Evolutionary conservation across 2,888 invertebrate species (phyloP).

Genomic region (Zootermopsis nevadensis): DNA sequence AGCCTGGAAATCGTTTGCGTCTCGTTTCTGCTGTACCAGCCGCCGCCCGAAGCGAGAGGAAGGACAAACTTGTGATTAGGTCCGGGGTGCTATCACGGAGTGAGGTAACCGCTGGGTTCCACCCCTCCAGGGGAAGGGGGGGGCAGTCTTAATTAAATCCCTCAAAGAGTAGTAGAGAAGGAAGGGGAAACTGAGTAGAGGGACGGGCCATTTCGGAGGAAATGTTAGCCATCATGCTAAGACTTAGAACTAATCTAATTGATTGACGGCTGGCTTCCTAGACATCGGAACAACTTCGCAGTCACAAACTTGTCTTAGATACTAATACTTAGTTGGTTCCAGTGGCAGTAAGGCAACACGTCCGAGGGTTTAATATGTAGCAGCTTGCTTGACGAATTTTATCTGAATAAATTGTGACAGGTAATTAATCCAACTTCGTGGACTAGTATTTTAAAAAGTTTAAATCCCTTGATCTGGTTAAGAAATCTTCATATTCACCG

Average conservation of each 20-base stretch:
- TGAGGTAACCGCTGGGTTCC: slow-evolving; percentile 46
- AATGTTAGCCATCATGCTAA: slow-evolving; percentile 25
- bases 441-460: too few relatives aligned
- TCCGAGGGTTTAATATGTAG: too few relatives aligned
- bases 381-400: too few relatives aligned
- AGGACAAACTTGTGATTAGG: slow-evolving; percentile 49
- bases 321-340: too few relatives aligned
- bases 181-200: background rate
- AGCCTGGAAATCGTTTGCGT: background rate
- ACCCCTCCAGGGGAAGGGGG: slow-evolving; percentile 37
- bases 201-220: background rate
- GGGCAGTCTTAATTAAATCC: slow-evolving; percentile 51
- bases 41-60: slow-evolving; percentile 30
- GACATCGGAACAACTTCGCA: background rate
- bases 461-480: too few relatives aligned
- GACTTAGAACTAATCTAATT: slow-evolving; percentile 49
- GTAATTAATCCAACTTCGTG: too few relatives aligned
- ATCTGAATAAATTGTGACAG: too few relatives aligned
- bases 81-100: slow-evolving; percentile 42
- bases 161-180: slow-evolving; percentile 39
- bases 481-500: too few relatives aligned
- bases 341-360: too few relatives aligned
- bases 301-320: background rate
- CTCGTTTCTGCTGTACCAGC: slow-evolving; percentile 11
- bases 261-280: slow-evolving; percentile 52